Evolutionary conservation across 2,113 vertebrate species (phyloP).

Genomic region (Siphamia tubifer): DNA sequence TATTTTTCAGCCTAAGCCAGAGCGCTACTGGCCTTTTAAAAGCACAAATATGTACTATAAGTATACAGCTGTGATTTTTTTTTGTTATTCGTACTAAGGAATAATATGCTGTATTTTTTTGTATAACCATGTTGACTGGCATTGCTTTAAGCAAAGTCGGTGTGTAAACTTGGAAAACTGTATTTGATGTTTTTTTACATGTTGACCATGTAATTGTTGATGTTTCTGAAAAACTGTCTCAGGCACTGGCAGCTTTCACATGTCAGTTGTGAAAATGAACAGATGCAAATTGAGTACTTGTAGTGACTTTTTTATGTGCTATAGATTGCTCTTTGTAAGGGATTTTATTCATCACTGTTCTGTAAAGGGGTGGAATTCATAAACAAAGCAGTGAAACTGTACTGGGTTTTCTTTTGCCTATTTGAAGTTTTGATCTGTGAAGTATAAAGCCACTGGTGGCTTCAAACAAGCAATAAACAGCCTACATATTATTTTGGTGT

Average conservation of each 20-base stretch:
- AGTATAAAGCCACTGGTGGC: slow-evolving; percentile 69
- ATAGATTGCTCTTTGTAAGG: slow-evolving; percentile 11
- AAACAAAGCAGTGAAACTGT: slow-evolving; percentile 30
- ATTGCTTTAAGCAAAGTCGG: slow-evolving; percentile 39
- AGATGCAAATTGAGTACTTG: slow-evolving; percentile 28
- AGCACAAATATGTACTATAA: slow-evolving; percentile 68
- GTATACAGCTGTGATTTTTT: slow-evolving; percentile 56
- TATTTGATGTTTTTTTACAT: slow-evolving; percentile 66
- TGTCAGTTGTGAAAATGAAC: slow-evolving; percentile 29
- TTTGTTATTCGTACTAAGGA: slow-evolving; percentile 4
- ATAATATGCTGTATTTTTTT: slow-evolving; percentile 45
- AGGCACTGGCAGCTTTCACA: slow-evolving; percentile 49
- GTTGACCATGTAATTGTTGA: slow-evolving; percentile 70
- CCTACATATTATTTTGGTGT: slow-evolving; percentile 36
- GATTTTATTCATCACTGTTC: slow-evolving; percentile 27
- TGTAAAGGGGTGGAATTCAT: slow-evolving; percentile 37
- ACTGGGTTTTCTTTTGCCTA: slow-evolving; percentile 23
- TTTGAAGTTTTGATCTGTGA: slow-evolving; percentile 62
- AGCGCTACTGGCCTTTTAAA: slow-evolving; percentile 48
- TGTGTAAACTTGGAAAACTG: slow-evolving; percentile 32
- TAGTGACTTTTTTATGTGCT: slow-evolving; percentile 51
- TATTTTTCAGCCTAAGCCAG: slow-evolving; percentile 29
- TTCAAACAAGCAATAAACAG: slow-evolving; percentile 75
- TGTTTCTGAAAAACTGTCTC: slow-evolving; percentile 42
- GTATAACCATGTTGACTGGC: slow-evolving; percentile 21